A percentile compares a stretch with the other conserved stretches of the same genome.
phyloP scores from a whole-genome alignment of 2,888 invertebrate genomes.

The Athalia rosae region DNA sequence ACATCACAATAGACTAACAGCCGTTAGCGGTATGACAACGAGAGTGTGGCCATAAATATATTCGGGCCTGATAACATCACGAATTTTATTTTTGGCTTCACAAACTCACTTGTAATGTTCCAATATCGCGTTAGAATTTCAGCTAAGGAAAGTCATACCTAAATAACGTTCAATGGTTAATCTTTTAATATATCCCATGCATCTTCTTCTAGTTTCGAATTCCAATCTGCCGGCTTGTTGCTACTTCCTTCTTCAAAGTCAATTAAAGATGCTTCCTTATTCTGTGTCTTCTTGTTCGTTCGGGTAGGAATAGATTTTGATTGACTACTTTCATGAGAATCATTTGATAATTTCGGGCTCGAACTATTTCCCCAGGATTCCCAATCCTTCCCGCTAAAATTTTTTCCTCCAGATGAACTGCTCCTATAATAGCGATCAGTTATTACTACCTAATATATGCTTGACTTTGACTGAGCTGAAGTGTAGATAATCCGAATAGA shows the following conservation, averaged over 20 bases:
- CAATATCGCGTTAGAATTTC: not conserved
- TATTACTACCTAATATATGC: slow-evolving; percentile 46
- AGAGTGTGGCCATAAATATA: too few relatives aligned
- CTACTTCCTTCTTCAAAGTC: slow-evolving; percentile 64
- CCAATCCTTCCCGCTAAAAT: slow-evolving; percentile 60
- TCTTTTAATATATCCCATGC: slow-evolving; percentile 71
- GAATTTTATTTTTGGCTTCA: not conserved
- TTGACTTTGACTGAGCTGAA: slow-evolving; percentile 48
- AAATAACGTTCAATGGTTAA: slow-evolving; percentile 56
- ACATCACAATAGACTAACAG: not conserved
- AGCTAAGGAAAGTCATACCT: slow-evolving; percentile 23
- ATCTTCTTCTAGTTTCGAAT: slow-evolving; percentile 69
- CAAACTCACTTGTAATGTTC: not conserved
- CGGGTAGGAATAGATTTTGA: slow-evolving; percentile 19
- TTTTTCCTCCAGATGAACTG: slow-evolving; percentile 56
- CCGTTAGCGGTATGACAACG: not conserved
- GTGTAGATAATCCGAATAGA: slow-evolving; percentile 26
- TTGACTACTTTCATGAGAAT: slow-evolving; percentile 53
- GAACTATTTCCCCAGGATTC: slow-evolving; percentile 62
- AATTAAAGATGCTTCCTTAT: slow-evolving; percentile 64
- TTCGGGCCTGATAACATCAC: not conserved
- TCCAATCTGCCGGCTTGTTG: slow-evolving; percentile 56
- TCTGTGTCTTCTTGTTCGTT: slow-evolving; percentile 57
- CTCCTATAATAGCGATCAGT: slow-evolving; percentile 52
- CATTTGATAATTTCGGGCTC: slow-evolving; percentile 54